These are phyloP conservation scores for Pampusana beccarii DNA, from an alignment of 2,113 vertebrate genomes.

Conservation along the genomic window DNA sequence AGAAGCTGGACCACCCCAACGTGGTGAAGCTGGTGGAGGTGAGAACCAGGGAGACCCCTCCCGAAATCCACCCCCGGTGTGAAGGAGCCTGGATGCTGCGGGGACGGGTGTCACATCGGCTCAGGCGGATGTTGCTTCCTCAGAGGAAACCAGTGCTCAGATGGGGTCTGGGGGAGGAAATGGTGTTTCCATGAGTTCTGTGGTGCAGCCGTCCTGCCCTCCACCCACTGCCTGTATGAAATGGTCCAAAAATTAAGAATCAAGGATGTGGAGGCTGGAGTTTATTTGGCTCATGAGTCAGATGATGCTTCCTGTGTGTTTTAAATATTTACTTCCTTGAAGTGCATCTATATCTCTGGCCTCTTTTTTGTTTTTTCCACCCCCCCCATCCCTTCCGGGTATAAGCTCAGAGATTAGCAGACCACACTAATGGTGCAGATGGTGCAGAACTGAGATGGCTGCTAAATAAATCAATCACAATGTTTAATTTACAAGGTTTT, in stretches of 20 bases:
- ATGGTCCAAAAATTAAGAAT: neutral
- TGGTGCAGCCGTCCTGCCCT: neutral
- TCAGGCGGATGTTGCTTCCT: neutral
- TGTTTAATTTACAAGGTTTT: neutral
- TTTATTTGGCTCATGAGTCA: slow-evolving; percentile 50
- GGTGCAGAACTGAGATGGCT: neutral
- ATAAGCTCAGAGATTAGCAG: neutral
- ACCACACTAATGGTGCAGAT: neutral
- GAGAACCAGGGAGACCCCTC: neutral
- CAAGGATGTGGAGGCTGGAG: slow-evolving; percentile 1
- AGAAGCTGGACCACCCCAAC: slow-evolving; percentile 97
- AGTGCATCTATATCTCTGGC: slow-evolving; percentile 13
- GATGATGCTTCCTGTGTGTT: slow-evolving; percentile 34
- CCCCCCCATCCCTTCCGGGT: neutral
- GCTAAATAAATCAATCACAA: neutral
- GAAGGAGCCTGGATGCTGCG: neutral
- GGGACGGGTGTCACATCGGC: neutral
- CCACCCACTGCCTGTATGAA: neutral
- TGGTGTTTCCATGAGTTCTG: neutral
- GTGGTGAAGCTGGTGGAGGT: slow-evolving; percentile 98
- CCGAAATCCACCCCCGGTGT: accelerated
- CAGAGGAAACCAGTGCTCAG: neutral
- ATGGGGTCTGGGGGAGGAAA: neutral
- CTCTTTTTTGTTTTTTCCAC: neutral
- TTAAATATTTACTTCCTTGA: slow-evolving; percentile 53